Percentiles rank a stretch among this genome's conserved stretches.
Evolutionary conservation across 2,113 vertebrate genomes (phyloP).

Genomic region (Diglossa brunneiventris): DNA sequence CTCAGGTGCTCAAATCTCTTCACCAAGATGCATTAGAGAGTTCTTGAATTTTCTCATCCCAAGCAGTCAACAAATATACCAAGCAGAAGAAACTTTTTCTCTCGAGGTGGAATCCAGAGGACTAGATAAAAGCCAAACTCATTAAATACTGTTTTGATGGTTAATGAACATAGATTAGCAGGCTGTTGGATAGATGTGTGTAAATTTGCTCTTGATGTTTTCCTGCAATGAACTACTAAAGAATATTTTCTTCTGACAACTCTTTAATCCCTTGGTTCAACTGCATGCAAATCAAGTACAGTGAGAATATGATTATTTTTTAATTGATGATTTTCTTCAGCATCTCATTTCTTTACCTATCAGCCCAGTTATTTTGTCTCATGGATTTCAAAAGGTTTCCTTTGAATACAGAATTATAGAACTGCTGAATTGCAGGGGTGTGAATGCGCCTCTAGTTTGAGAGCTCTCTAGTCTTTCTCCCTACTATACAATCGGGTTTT

Average conservation of each 20-base stretch:
- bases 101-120: background rate
- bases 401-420: background rate
- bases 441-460: background rate
- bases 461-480: background rate
- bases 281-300: background rate
- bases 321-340: background rate
- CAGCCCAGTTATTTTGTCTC: background rate
- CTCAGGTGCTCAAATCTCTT: background rate
- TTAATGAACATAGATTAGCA: constrained; percentile 18
- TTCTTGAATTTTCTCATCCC: background rate
- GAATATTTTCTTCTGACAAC: background rate
- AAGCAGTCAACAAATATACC: background rate
- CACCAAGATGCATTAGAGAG: background rate
- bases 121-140: background rate
- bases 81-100: background rate
- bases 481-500: background rate
- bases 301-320: background rate
- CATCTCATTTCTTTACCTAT: background rate
- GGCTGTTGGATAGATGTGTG: background rate
- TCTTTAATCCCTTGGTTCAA: constrained; percentile 3
- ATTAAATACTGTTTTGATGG: constrained; percentile 14
- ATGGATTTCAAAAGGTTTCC: background rate
- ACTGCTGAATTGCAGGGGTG: background rate
- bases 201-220: constrained; percentile 26
- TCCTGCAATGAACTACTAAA: background rate